Conservation (phyloP, 2,113 vertebrate genomes). For the Dipodomys merriami region DNA sequence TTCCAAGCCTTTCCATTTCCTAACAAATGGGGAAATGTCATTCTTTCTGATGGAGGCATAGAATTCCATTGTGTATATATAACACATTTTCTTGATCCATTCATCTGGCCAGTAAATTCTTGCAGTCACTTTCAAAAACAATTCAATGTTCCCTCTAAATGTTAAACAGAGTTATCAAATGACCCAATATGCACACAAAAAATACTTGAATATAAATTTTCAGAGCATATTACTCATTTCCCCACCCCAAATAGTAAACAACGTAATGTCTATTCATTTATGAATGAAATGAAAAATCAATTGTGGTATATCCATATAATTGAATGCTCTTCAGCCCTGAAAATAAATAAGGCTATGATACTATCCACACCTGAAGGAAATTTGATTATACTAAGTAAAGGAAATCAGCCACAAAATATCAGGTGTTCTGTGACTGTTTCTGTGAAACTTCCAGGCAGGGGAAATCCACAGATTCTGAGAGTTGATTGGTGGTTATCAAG, state of each 20-base stretch:
- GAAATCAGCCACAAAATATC: not conserved
- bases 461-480: not conserved
- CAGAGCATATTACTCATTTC: not conserved
- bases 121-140: not conserved
- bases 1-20: too few species aligned
- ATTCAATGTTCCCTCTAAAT: not conserved
- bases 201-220: not conserved
- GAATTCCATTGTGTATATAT: too few species aligned
- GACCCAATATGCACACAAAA: not conserved
- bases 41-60: too few species aligned
- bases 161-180: not conserved
- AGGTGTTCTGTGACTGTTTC: not conserved
- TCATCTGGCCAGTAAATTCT: not conserved
- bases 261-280: not conserved
- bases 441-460: not conserved
- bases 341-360: not conserved
- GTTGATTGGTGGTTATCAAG: not conserved
- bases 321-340: not conserved
- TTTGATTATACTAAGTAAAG: not conserved
- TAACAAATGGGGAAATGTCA: too few species aligned
- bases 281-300: not conserved
- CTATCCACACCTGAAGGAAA: not conserved
- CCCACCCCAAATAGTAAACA: not conserved
- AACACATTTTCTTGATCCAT: too few species aligned
- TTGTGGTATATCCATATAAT: not conserved